Percentiles rank a stretch among this genome's conserved stretches.
Evolutionary conservation across 2,888 invertebrate genomes (phyloP).

Genomic region (Rotaria sp.): DNA sequence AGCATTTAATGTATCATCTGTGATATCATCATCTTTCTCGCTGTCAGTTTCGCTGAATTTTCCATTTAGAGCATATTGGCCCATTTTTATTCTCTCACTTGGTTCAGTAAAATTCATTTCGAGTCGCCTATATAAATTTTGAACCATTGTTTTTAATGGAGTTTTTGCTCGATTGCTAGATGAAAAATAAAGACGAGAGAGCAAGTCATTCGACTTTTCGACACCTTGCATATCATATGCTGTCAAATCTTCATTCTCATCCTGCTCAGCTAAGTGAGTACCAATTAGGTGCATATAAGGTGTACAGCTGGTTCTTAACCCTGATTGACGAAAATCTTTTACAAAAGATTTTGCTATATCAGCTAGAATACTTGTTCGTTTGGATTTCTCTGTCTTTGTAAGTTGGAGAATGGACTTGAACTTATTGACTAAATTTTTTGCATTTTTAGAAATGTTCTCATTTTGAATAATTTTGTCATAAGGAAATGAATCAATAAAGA

Average conservation of each 20-base stretch:
- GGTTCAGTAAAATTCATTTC: neutral
- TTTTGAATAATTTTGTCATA: neutral
- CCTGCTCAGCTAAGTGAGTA: neutral
- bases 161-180: neutral
- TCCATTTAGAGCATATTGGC: neutral
- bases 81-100: neutral
- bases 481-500: neutral
- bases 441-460: neutral
- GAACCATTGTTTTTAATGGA: neutral
- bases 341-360: neutral
- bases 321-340: neutral
- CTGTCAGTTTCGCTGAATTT: neutral
- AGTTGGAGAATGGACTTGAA: neutral
- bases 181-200: neutral
- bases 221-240: neutral
- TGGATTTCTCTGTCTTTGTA: neutral
- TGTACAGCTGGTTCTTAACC: neutral
- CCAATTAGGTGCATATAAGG: neutral
- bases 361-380: neutral
- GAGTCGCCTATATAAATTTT: neutral
- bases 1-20: no score
- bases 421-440: neutral
- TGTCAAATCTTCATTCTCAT: neutral
- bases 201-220: neutral
- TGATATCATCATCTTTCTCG: no score